Percentiles rank a stretch among this genome's conserved stretches.
These are phyloP conservation scores for Gymnarchus niloticus DNA, from an alignment of 2,113 vertebrate species.

Conservation along the genomic window DNA sequence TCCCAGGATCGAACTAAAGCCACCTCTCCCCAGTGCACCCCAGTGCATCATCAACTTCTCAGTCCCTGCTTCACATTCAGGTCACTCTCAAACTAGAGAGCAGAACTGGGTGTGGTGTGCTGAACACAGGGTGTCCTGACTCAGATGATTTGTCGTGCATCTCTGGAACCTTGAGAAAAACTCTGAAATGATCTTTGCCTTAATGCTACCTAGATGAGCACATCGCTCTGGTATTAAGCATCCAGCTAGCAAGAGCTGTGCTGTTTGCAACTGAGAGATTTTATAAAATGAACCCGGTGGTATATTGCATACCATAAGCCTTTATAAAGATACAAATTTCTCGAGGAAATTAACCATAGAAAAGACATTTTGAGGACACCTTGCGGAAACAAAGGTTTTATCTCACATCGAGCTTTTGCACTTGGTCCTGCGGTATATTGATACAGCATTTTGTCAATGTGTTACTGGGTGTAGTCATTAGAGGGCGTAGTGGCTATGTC, in stretches of 20 bases:
- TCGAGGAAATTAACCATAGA: conserved; percentile 29
- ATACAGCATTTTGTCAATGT: neutral
- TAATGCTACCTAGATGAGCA: conserved; percentile 29
- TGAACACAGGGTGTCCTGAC: neutral
- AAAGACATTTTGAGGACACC: conserved; percentile 42
- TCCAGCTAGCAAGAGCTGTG: conserved; percentile 23
- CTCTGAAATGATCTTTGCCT: neutral
- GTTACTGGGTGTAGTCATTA: no score
- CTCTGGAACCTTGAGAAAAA: conserved; percentile 16
- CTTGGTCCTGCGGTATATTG: neutral
- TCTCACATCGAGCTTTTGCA: neutral
- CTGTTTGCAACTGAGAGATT: conserved; percentile 34
- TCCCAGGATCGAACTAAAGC: no score
- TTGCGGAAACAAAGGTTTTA: neutral
- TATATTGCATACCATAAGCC: conserved; percentile 31
- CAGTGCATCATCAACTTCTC: conserved; percentile 27
- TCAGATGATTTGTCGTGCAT: neutral
- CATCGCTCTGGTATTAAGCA: conserved; percentile 1
- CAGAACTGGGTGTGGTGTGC: no score
- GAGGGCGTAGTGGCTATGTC: no score
- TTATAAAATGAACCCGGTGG: conserved; percentile 24
- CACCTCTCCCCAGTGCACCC: neutral
- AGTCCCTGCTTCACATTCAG: conserved; percentile 28
- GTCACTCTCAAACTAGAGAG: conserved; percentile 20
- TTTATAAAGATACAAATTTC: conserved; percentile 21